Base-by-base conservation (phyloP, 2,113 vertebrate species). In the Phocoena sinus region DNA sequence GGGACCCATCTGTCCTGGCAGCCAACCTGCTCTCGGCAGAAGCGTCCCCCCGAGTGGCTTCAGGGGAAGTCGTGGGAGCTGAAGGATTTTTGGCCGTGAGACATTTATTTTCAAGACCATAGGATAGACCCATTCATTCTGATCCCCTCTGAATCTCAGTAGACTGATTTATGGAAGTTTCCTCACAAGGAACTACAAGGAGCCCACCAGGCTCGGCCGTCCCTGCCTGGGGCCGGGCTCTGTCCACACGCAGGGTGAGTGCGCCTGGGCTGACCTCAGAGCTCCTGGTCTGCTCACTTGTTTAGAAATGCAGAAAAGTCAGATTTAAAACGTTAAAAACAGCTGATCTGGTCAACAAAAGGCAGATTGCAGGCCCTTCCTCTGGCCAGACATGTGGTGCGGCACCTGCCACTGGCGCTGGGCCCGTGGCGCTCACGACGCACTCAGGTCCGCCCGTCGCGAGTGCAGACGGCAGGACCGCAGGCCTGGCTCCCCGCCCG, bases 231-330 rank as follows among this genome's bases (percentile, higher is more conserved):
- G 96, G 76, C 82, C 92, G 94, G 92, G 83, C 83, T 36, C 73
- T 15, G 58, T 41, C 53, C 15, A 23, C 17, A 3, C 56, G 76
- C 38, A 65, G 31, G 5, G n/a, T 62, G 25, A 1, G 13, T 18
- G 13, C 4, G 1, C 77, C 53, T 36, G 25, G 65, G 53, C 36
- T n/a, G 38, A 58, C 0, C 20, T 14, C 68, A 89, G n/a, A 41
- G 58, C 63, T 38, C 53, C 12, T 3, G 11, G 14, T 36, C n/a
- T 14, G 47, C 77, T 80, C 60, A 44, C 68, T 91, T 68, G 14
- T 53, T 96, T 76, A 89, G 95, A 96, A 97, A 96, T 82, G 81
- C 76, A 97, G 94, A 93, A 3, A 91, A 80, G 7, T 82, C 70
- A 95, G 97, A 60, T 80, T 74, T 28, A 88, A 95, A 93, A 25